Evolutionary conservation across 2,797 vertebrate genomes (phyloP).

Genomic region (Enteromius anoplus): DNA sequence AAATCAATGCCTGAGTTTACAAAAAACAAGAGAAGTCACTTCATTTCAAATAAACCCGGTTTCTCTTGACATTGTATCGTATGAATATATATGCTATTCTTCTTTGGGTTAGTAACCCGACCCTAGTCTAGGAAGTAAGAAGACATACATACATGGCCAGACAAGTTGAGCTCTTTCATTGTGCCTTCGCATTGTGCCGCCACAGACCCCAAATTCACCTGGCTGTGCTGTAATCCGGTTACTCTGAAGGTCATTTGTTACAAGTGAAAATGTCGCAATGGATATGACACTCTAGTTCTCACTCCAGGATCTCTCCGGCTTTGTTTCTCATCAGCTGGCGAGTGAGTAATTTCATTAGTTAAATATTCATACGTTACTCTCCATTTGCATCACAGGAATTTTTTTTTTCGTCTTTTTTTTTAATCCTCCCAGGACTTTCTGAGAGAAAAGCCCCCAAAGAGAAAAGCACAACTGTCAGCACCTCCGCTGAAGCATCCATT

Average conservation of each 20-base stretch:
- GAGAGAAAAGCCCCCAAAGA: conserved; percentile 55
- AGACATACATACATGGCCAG: conserved; percentile 3
- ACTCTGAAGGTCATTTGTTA: conserved; percentile 67
- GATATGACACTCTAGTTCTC: conserved; percentile 72
- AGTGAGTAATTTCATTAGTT: conserved; percentile 84
- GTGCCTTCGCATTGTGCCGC: not conserved
- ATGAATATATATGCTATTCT: conserved; percentile 5
- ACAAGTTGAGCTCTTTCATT: conserved; percentile 16
- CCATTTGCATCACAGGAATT: conserved; percentile 78
- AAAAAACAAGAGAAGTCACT: not conserved
- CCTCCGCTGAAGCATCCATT: conserved; percentile 73
- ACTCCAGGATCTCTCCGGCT: conserved; percentile 66
- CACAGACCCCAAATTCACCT: conserved; percentile 57
- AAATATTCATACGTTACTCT: conserved; percentile 84
- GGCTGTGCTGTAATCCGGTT: conserved; percentile 65
- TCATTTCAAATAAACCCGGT: conserved; percentile 15
- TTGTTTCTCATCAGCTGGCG: conserved; percentile 70
- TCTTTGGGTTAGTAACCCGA: conserved; percentile 23
- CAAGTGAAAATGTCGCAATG: conserved; percentile 69
- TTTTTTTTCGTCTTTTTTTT: conserved; percentile 32
- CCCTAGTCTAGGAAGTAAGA: conserved; percentile 42
- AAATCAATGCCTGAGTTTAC: not conserved
- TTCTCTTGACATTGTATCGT: conserved; percentile 22
- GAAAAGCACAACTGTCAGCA: conserved; percentile 67
- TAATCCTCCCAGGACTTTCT: conserved; percentile 39